Conservation (phyloP, 1,140 invertebrate genomes). For the Aethina tumida region DNA sequence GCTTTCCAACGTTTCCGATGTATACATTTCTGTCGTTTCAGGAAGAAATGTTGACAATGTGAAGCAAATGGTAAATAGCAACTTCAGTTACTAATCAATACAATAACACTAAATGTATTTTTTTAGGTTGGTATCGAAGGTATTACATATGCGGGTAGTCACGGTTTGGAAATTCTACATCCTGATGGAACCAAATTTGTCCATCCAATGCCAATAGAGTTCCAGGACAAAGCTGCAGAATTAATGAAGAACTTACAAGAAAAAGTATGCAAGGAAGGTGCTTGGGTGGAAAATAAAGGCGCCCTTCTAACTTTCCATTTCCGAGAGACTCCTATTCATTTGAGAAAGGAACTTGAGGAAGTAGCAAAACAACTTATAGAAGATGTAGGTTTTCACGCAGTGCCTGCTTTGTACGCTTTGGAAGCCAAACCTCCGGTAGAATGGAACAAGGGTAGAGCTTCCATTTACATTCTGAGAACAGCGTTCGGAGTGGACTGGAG, state of each 20-base stretch:
- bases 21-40: conserved; percentile 81
- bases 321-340: conserved; percentile 63
- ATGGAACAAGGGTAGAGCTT: conserved; percentile 86
- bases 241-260: conserved; percentile 73
- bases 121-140: conserved; percentile 70
- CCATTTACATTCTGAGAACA: conserved; percentile 80
- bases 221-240: conserved; percentile 68
- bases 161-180: conserved; percentile 80
- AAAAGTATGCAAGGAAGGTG: conserved; percentile 69
- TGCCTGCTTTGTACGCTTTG: conserved; percentile 69
- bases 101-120: conserved; percentile 3
- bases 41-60: conserved; percentile 81
- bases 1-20: conserved; percentile 76
- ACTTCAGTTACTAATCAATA: conserved; percentile 3
- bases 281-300: conserved; percentile 89
- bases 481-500: conserved; percentile 87
- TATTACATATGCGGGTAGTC: conserved; percentile 85
- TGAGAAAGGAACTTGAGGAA: conserved; percentile 36
- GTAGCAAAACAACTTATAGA: conserved; percentile 62
- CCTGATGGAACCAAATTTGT: conserved; percentile 85
- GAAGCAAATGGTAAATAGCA: conserved; percentile 62
- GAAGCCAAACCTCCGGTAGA: conserved; percentile 82
- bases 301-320: conserved; percentile 81
- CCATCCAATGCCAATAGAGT: conserved; percentile 79
- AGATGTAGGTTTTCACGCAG: conserved; percentile 64